Percentiles rank a stretch among this genome's conserved stretches.
phyloP scores from a whole-genome alignment of 2,113 vertebrate species.

The Antennarius striatus region DNA sequence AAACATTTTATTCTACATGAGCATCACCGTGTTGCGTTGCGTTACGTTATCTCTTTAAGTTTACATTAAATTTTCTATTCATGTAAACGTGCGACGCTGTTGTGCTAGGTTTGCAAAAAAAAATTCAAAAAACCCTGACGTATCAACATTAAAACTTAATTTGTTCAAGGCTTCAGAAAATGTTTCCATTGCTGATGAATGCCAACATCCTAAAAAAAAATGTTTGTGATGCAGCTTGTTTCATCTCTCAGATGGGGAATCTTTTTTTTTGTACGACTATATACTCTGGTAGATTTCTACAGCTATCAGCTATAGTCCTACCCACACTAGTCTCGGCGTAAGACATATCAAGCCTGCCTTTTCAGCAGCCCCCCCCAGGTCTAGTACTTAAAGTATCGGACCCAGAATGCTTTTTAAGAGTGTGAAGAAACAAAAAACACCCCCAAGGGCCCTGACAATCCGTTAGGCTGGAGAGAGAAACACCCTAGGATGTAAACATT shows the following conservation, averaged over 20 bases:
- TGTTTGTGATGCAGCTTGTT: slow-evolving; percentile 2
- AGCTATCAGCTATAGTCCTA: slow-evolving; percentile 34
- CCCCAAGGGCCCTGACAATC: slow-evolving; percentile 58
- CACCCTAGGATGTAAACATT: slow-evolving; percentile 73
- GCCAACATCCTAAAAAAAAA: not conserved
- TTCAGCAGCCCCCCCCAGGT: slow-evolving; percentile 50
- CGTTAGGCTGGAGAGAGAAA: slow-evolving; percentile 60
- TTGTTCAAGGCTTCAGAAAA: too few species aligned
- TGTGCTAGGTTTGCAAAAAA: not conserved
- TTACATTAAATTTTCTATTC: slow-evolving; percentile 16
- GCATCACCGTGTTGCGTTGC: slow-evolving; percentile 13
- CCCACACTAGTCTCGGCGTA: slow-evolving; percentile 41
- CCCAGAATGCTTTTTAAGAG: slow-evolving; percentile 62
- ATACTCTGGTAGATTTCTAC: slow-evolving; percentile 32
- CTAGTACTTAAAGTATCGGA: slow-evolving; percentile 62
- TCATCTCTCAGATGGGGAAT: slow-evolving; percentile 35
- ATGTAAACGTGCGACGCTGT: not conserved
- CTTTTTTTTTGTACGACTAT: slow-evolving; percentile 21
- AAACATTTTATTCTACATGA: slow-evolving; percentile 4
- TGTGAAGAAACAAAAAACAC: slow-evolving; percentile 44
- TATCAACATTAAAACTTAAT: not conserved
- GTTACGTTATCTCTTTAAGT: slow-evolving; percentile 11
- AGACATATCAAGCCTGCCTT: slow-evolving; percentile 58
- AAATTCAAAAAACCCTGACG: not conserved
- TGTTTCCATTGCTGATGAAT: not conserved